A percentile compares a stretch with the other conserved stretches of the same genome.
Conservation (phyloP, 2,797 vertebrate species). For the Brotula barbata region DNA sequence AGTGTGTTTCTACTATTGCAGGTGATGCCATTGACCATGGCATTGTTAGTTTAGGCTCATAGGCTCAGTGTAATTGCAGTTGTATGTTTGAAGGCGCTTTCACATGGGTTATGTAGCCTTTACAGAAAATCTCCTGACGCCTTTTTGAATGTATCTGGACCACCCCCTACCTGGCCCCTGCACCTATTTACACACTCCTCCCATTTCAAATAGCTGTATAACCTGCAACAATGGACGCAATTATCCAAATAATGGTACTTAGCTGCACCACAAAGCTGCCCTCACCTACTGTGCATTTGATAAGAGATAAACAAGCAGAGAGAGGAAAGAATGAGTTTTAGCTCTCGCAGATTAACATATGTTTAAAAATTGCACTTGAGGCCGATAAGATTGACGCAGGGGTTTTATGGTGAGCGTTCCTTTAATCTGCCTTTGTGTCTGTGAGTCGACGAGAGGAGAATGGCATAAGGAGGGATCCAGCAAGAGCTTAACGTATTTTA, state of each 20-base stretch:
- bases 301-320: slow-evolving; percentile 79
- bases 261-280: slow-evolving; percentile 68
- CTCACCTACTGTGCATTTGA: slow-evolving; percentile 78
- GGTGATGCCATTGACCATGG: slow-evolving; percentile 43
- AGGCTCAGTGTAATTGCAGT: slow-evolving; percentile 64
- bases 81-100: slow-evolving; percentile 53
- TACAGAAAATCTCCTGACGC: slow-evolving; percentile 61
- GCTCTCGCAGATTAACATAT: slow-evolving; percentile 81
- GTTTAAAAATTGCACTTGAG: slow-evolving; percentile 81
- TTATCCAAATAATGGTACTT: slow-evolving; percentile 84
- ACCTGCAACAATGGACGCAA: slow-evolving; percentile 80
- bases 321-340: slow-evolving; percentile 74
- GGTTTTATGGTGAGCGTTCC: slow-evolving; percentile 71
- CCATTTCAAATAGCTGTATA: slow-evolving; percentile 80
- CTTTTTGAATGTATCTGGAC: slow-evolving; percentile 55
- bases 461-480: slow-evolving; percentile 72
- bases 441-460: slow-evolving; percentile 71
- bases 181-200: slow-evolving; percentile 77
- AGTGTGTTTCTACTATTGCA: slow-evolving; percentile 7
- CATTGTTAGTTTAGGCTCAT: slow-evolving; percentile 43
- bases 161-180: slow-evolving; percentile 68
- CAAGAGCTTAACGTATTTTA: slow-evolving; percentile 72
- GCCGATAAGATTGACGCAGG: slow-evolving; percentile 81
- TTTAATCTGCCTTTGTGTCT: slow-evolving; percentile 78
- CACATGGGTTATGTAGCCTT: slow-evolving; percentile 64